These are phyloP conservation scores for Lethrus apterus DNA, from an alignment of 1,140 invertebrate genomes.

Conservation along the genomic window DNA sequence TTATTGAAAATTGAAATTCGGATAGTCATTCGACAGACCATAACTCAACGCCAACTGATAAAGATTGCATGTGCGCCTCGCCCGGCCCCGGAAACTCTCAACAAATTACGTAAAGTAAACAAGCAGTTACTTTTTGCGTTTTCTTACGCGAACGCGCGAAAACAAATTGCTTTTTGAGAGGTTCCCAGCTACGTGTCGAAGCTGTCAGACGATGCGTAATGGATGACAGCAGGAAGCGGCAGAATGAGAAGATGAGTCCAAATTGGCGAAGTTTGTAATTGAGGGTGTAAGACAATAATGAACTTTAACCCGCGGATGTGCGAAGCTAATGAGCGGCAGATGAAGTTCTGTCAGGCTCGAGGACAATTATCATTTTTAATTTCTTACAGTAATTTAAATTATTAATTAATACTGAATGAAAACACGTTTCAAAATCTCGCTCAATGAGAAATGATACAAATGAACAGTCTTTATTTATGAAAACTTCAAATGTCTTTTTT, in stretches of 20 bases:
- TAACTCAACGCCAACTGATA: constrained; percentile 39
- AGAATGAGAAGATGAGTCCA: constrained; percentile 13
- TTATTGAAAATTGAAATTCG: constrained; percentile 42
- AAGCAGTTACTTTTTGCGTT: constrained; percentile 17
- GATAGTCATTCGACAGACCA: constrained; percentile 35
- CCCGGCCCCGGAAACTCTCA: constrained; percentile 14
- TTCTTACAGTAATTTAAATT: too few relatives aligned
- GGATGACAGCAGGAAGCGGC: constrained; percentile 17
- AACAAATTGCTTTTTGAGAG: constrained; percentile 26
- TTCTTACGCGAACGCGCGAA: constrained; percentile 12
- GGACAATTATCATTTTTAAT: constrained; percentile 3
- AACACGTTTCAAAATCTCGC: too few relatives aligned
- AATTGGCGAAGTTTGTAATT: constrained; percentile 14
- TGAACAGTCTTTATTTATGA: too few relatives aligned
- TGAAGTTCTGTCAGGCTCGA: not conserved
- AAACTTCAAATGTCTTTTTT: too few relatives aligned
- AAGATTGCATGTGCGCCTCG: constrained; percentile 29
- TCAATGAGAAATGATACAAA: too few relatives aligned
- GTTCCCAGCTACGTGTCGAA: constrained; percentile 15
- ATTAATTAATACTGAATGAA: too few relatives aligned
- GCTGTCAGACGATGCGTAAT: constrained; percentile 22
- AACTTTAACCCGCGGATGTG: constrained; percentile 10
- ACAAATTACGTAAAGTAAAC: constrained; percentile 19
- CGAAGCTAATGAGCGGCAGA: constrained; percentile 1
- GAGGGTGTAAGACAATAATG: constrained; percentile 13